phyloP scores from a whole-genome alignment of 2,888 invertebrate species.

The Rutpela maculata region DNA sequence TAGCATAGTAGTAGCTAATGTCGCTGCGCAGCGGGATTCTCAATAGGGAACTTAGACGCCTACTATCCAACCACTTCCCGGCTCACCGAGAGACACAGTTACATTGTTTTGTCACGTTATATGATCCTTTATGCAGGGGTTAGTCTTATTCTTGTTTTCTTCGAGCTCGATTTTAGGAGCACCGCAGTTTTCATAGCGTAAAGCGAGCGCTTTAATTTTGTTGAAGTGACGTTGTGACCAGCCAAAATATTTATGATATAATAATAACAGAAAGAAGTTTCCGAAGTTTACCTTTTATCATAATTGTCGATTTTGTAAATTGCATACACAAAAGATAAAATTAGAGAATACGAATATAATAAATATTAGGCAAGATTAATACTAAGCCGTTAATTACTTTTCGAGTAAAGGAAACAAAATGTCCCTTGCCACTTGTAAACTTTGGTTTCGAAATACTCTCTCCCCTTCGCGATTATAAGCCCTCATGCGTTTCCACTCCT shows the following conservation, averaged over 20 bases:
- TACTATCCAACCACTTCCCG: constrained; percentile 31
- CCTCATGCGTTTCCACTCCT: not conserved
- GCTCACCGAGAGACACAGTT: constrained; percentile 3
- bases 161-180: not conserved
- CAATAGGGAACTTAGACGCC: constrained; percentile 33
- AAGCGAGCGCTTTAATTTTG: too few species aligned
- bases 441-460: not conserved
- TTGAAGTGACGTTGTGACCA: too few species aligned
- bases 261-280: too few species aligned
- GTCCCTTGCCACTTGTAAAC: too few species aligned
- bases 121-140: not conserved
- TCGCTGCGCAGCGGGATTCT: constrained; percentile 31
- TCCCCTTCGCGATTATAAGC: not conserved
- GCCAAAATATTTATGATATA: too few species aligned
- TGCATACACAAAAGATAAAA: too few species aligned
- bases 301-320: too few species aligned
- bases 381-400: too few species aligned
- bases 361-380: too few species aligned
- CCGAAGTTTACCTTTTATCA: too few species aligned
- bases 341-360: too few species aligned
- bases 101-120: constrained; percentile 26
- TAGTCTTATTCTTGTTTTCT: constrained; percentile 4
- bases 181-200: not conserved
- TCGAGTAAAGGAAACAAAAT: too few species aligned
- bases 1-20: constrained; percentile 37